A percentile compares a stretch with the other conserved stretches of the same genome.
Conservation (phyloP, 2,888 invertebrate species). For the Sinopyrophorus schimmeli region DNA sequence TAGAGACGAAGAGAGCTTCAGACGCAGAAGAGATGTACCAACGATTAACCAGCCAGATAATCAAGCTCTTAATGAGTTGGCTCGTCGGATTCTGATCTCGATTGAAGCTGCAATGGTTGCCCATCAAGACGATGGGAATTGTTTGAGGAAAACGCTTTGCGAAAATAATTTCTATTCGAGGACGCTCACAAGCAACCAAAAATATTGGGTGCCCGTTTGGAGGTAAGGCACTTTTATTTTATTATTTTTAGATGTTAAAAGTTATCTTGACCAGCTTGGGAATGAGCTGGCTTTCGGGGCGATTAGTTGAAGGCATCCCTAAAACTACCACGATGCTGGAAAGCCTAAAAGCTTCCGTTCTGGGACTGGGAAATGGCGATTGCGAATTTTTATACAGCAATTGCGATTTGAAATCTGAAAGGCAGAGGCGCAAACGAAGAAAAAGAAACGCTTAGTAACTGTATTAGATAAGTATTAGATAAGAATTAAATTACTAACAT, state of each 20-base stretch:
- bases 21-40: constrained; percentile 49
- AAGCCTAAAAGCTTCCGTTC: constrained; percentile 66
- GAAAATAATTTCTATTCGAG: constrained; percentile 68
- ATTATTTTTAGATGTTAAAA: not conserved
- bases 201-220: constrained; percentile 75
- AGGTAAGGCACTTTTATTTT: constrained; percentile 59
- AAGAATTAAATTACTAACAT: too few species aligned
- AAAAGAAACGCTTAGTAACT: constrained; percentile 6
- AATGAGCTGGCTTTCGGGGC: constrained; percentile 74
- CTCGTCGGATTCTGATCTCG: constrained; percentile 59
- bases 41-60: constrained; percentile 47
- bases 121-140: constrained; percentile 59
- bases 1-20: constrained; percentile 53
- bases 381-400: constrained; percentile 64
- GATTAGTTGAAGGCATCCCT: constrained; percentile 50
- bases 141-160: constrained; percentile 67
- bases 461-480: too few species aligned
- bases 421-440: constrained; percentile 7
- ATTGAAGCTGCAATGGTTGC: constrained; percentile 62
- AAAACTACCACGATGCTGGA: constrained; percentile 59
- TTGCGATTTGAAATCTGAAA: constrained; percentile 55
- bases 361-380: constrained; percentile 70
- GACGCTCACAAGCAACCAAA: constrained; percentile 59
- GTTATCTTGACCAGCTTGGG: constrained; percentile 64
- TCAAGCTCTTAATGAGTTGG: constrained; percentile 59